These are phyloP conservation scores for Dinomys branickii DNA, from an alignment of 2,113 vertebrate species.

Conservation along the genomic window DNA sequence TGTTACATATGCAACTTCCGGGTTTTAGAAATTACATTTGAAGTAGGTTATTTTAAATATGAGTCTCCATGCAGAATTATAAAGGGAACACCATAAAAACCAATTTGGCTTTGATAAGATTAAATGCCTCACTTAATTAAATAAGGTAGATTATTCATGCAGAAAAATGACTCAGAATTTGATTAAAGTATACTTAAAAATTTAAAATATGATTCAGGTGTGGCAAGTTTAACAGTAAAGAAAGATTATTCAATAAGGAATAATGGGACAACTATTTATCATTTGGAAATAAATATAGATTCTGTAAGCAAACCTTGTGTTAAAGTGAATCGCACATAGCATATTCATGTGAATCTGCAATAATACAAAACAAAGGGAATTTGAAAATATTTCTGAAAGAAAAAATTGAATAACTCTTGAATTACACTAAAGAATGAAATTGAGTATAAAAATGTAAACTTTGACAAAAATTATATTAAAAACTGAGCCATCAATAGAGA, in stretches of 20 bases:
- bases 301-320: background rate
- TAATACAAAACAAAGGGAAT: background rate
- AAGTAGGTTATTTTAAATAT: background rate
- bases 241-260: constrained; percentile 38
- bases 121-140: background rate
- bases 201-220: background rate
- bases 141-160: background rate
- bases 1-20: background rate
- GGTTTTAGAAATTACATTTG: background rate
- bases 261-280: background rate
- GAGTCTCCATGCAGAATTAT: background rate
- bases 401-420: background rate
- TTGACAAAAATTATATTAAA: background rate
- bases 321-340: background rate
- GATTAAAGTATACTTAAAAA: background rate
- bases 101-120: background rate
- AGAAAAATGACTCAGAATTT: background rate
- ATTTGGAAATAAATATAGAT: background rate
- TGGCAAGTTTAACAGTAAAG: background rate
- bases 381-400: background rate
- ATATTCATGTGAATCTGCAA: background rate
- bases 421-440: background rate
- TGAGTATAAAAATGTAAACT: background rate
- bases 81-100: background rate
- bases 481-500: background rate